Evolutionary conservation across 2,888 invertebrate genomes (phyloP).

Genomic region (Xanthorhoe spadicearia): DNA sequence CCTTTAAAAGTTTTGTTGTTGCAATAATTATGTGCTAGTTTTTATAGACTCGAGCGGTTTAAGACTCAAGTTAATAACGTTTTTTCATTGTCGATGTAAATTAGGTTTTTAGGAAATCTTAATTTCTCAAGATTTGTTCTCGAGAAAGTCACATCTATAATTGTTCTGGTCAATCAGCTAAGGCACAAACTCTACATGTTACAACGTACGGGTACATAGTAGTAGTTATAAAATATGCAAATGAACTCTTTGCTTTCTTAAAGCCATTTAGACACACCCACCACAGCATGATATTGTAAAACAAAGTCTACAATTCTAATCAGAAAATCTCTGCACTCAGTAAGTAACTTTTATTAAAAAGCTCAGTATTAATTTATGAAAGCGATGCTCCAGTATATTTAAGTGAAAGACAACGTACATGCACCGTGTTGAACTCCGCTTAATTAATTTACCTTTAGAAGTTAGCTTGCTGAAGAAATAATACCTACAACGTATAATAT

Average conservation of each 20-base stretch:
- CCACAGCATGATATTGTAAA: not conserved
- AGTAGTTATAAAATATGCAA: not conserved
- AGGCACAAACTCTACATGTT: too few species aligned
- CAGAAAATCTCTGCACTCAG: slow-evolving; percentile 12
- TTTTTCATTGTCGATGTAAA: too few species aligned
- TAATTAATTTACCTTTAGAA: slow-evolving; percentile 53
- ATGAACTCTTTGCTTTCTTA: not conserved
- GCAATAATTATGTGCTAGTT: too few species aligned
- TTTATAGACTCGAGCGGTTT: too few species aligned
- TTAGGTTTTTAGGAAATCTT: too few species aligned
- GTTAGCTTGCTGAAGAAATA: slow-evolving; percentile 16
- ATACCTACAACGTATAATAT: not conserved
- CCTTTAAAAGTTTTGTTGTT: too few species aligned
- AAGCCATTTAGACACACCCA: not conserved
- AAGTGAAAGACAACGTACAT: slow-evolving; percentile 44
- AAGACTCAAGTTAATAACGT: too few species aligned
- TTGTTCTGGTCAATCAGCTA: too few species aligned
- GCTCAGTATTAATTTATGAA: slow-evolving; percentile 25
- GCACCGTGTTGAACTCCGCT: slow-evolving; percentile 36
- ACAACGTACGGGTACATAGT: too few species aligned
- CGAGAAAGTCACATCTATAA: too few species aligned
- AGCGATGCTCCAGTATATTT: slow-evolving; percentile 38
- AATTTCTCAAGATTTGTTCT: too few species aligned
- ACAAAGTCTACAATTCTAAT: slow-evolving; percentile 2
- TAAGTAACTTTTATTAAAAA: slow-evolving; percentile 21